Evolutionary conservation across 1,140 invertebrate species (phyloP), one percentile per base, ranked within the genome.

Genomic region (Atta cephalotes): DNA sequence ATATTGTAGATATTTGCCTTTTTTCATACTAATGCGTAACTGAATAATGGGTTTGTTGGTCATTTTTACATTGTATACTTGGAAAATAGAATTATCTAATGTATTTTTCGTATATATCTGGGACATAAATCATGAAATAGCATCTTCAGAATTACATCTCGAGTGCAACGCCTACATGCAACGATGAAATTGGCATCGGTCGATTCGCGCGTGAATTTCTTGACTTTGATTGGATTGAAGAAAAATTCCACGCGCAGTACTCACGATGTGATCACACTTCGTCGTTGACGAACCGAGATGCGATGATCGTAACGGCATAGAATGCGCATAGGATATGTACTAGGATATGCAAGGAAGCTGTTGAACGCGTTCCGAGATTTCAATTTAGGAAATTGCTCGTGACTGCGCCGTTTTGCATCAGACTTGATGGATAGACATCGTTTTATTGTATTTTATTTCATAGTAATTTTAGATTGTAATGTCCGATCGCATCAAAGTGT

Each of bases 341-440:
- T 74, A 62, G 16, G 21, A 58, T 82, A 74, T 74, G 80, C 35
- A 49, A 21, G 18, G 14, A 35, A 49, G 53, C 68, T 21, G 39
- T 56, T 53, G 35, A n/a, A 21, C n/a, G 53, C 28, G 68, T 25
- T 12, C 21, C 25, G 14, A 53, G 45, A 74, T 51, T 76, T 74
- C 80, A 84, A 84, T 84, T 84, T 74, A 62, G 70, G 76, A 76
- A 76, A 84, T 84, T 84, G 78, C 28, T 49, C 9, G 60, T 49
- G 12, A 60, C 53, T 49, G 18, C 21, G 14, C 18, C 39, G 14
- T 51, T 74, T 31, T 51, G 10, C 70, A 76, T 63, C 56, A 25
- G 14, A 25, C 14, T 60, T 62, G 56, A 82, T 74, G 35, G 53
- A 18, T 18, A 25, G n/a, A 28, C 2, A 2, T n/a, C 25, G 7